Conservation (phyloP, 2,797 vertebrate genomes). For the Garrulus glandarius region DNA sequence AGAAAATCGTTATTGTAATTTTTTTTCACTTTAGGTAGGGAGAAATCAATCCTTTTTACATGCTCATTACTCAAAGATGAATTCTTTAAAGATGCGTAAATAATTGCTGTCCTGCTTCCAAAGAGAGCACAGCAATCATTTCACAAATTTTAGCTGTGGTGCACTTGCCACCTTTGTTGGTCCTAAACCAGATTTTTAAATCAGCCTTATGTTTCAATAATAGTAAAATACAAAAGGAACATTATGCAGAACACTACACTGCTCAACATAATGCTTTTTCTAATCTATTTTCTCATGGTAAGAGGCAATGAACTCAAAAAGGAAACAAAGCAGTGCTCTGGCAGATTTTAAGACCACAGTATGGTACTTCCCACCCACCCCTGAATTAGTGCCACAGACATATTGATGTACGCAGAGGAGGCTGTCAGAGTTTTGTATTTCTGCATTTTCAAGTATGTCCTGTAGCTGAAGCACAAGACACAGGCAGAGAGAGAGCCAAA, state of each 20-base stretch:
- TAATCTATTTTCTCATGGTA: background rate
- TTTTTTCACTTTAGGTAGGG: background rate
- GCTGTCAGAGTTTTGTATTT: background rate
- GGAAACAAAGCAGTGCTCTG: background rate
- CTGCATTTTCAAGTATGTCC: background rate
- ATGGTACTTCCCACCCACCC: background rate
- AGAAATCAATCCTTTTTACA: background rate
- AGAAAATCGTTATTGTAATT: background rate
- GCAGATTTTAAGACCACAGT: background rate
- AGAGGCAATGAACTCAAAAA: background rate
- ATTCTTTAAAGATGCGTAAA: background rate
- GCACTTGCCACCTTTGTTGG: background rate
- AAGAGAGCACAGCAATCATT: background rate
- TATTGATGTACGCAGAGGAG: background rate
- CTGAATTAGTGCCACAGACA: background rate
- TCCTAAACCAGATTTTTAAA: background rate
- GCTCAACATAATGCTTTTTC: background rate
- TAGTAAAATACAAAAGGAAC: background rate
- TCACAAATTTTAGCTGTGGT: background rate
- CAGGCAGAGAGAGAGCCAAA: background rate
- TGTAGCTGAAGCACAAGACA: background rate
- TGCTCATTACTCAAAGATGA: background rate
- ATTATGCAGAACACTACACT: background rate
- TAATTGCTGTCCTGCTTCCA: conserved; percentile 5
- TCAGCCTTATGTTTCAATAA: background rate